Conservation (phyloP, 2,888 invertebrate species). For the Tenodera sinensis region DNA sequence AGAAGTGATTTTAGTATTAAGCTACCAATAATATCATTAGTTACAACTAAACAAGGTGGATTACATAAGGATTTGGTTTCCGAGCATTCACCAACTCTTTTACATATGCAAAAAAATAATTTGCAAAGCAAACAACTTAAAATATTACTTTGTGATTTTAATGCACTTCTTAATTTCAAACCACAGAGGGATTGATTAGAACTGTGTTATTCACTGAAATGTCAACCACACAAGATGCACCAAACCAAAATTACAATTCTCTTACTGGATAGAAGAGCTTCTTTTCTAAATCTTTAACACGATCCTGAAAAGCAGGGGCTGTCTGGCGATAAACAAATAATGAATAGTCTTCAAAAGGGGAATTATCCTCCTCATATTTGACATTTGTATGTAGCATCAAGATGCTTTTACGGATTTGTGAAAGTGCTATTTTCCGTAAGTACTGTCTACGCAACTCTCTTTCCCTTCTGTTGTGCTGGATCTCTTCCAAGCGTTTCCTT, state of each 20-base stretch:
- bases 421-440: slow-evolving; percentile 70
- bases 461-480: slow-evolving; percentile 63
- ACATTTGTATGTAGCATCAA: slow-evolving; percentile 80
- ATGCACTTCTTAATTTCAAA: not conserved
- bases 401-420: slow-evolving; percentile 80
- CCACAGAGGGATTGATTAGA: not conserved
- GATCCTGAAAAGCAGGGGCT: slow-evolving; percentile 78
- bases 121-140: too few species aligned
- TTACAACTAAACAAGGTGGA: too few species aligned
- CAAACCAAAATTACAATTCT: slow-evolving; percentile 26
- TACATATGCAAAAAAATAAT: too few species aligned
- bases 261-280: slow-evolving; percentile 73
- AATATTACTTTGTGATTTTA: too few species aligned
- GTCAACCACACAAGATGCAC: not conserved
- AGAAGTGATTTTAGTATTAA: too few species aligned
- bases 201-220: not conserved
- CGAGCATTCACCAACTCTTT: too few species aligned
- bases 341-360: slow-evolving; percentile 76
- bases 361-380: slow-evolving; percentile 53
- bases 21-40: too few species aligned
- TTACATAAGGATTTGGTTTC: too few species aligned
- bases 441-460: slow-evolving; percentile 61
- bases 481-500: slow-evolving; percentile 70
- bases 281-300: slow-evolving; percentile 76
- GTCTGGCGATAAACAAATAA: slow-evolving; percentile 81